Evolutionary conservation across 2,888 invertebrate species (phyloP).

Genomic region (Prosopocoilus inquinatus): DNA sequence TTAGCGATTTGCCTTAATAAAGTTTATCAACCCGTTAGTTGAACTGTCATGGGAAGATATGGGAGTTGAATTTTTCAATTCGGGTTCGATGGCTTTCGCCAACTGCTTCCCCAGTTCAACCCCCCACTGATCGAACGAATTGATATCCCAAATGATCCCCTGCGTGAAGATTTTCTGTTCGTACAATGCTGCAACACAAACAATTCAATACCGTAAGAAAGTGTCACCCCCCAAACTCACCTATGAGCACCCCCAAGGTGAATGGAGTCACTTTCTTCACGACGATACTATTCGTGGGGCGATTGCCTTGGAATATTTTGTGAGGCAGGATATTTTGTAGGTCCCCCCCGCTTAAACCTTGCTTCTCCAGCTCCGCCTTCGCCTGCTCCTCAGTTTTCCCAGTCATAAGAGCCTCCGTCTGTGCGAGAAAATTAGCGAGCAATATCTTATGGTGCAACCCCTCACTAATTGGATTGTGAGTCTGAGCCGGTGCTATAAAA

Average conservation of each 20-base stretch:
- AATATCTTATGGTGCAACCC: conserved; percentile 92
- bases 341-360: conserved; percentile 72
- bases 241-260: conserved; percentile 88
- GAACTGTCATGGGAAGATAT: conserved; percentile 86
- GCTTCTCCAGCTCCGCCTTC: conserved; percentile 73
- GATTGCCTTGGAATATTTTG: conserved; percentile 95
- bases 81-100: conserved; percentile 97
- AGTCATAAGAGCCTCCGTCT: conserved; percentile 97
- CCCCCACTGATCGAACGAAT: conserved; percentile 99
- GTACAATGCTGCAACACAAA: conserved; percentile 69
- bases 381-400: conserved; percentile 58
- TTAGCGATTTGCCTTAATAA: conserved; percentile 69
- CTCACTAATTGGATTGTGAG: conserved; percentile 81
- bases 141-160: conserved; percentile 98
- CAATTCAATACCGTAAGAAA: conserved; percentile 2
- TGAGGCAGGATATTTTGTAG: conserved; percentile 84
- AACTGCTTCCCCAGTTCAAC: conserved; percentile 98
- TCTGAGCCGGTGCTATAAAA: conserved; percentile 90
- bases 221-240: conserved; percentile 52
- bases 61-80: conserved; percentile 67
- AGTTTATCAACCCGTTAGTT: conserved; percentile 96
- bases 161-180: conserved; percentile 99
- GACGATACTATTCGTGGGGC: conserved; percentile 96
- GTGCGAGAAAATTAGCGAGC: conserved; percentile 95
- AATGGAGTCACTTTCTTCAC: conserved; percentile 91